Evolutionary conservation across 2,888 invertebrate species (phyloP).

Genomic region (Crocallis elinguaria): DNA sequence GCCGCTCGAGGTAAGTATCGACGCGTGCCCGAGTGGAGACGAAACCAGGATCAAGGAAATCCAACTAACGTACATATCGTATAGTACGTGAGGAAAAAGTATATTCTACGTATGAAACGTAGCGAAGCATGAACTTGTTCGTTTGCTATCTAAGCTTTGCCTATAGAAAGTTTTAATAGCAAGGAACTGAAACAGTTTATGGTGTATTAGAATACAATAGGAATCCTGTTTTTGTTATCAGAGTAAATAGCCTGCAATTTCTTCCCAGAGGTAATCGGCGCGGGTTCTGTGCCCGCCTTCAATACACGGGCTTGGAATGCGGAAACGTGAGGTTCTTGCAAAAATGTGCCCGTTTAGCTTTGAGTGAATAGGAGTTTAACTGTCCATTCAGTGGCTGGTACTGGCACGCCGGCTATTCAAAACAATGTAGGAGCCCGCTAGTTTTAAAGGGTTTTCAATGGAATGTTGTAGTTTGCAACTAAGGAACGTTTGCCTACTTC

Average conservation of each 20-base stretch:
- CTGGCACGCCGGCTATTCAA: conserved; percentile 60
- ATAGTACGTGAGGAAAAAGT: background rate
- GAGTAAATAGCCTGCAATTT: conserved; percentile 34
- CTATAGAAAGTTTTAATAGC: background rate
- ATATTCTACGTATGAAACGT: background rate
- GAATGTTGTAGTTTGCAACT: conserved; percentile 14
- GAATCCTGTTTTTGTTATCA: conserved; percentile 7
- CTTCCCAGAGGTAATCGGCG: conserved; percentile 37
- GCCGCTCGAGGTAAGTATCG: conserved; percentile 37
- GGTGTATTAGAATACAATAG: background rate
- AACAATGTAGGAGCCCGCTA: conserved; percentile 63
- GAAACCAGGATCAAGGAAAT: conserved; percentile 34
- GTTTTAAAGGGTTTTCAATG: conserved; percentile 55
- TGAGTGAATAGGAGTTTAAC: conserved; percentile 75
- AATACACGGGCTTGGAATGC: conserved; percentile 60
- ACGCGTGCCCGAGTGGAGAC: conserved; percentile 63
- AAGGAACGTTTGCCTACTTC: conserved; percentile 9
- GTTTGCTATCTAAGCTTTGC: background rate
- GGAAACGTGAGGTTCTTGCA: conserved; percentile 65
- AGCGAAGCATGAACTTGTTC: background rate
- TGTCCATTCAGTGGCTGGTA: conserved; percentile 68
- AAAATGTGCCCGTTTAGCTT: conserved; percentile 68
- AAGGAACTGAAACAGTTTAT: background rate
- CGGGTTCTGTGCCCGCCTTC: conserved; percentile 34
- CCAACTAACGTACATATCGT: background rate